A percentile compares a stretch with the other conserved stretches of the same genome.
phyloP scores from a whole-genome alignment of 1,140 invertebrate genomes.

The Tetraneura akinire region DNA sequence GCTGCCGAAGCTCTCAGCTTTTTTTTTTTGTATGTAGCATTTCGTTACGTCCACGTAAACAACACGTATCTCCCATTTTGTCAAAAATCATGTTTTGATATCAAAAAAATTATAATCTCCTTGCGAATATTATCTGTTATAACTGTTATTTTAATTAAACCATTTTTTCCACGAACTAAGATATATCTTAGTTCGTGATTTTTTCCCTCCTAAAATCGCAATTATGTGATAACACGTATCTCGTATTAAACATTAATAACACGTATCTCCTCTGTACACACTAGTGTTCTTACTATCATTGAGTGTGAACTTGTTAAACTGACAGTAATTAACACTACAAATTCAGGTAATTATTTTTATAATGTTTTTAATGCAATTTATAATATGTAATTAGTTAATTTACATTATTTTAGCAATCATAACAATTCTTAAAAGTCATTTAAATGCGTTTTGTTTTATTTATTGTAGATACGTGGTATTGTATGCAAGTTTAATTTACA shows the following conservation, averaged over 20 bases:
- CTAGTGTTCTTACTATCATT: not conserved
- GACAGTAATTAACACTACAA: not conserved
- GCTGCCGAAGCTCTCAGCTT: no score
- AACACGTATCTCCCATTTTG: no score
- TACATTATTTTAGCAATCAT: not conserved
- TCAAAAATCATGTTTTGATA: no score
- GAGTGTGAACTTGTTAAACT: not conserved
- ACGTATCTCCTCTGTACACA: not conserved
- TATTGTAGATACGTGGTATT: not conserved
- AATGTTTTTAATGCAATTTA: not conserved
- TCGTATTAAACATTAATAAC: constrained; percentile 19
- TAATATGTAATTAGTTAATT: not conserved
- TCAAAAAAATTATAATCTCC: no score
- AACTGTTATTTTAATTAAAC: no score
- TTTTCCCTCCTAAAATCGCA: no score
- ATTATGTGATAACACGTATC: constrained; percentile 2
- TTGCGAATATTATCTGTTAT: no score
- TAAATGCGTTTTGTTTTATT: not conserved
- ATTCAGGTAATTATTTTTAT: not conserved
- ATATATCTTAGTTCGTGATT: no score
- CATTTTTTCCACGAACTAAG: no score
- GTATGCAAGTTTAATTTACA: no score
- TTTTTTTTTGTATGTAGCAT: no score
- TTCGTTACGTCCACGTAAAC: no score
- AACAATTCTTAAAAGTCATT: not conserved